A percentile compares a stretch with the other conserved stretches of the same genome.
Conservation (phyloP, 2,113 vertebrate genomes). For the Anguilla rostrata region DNA sequence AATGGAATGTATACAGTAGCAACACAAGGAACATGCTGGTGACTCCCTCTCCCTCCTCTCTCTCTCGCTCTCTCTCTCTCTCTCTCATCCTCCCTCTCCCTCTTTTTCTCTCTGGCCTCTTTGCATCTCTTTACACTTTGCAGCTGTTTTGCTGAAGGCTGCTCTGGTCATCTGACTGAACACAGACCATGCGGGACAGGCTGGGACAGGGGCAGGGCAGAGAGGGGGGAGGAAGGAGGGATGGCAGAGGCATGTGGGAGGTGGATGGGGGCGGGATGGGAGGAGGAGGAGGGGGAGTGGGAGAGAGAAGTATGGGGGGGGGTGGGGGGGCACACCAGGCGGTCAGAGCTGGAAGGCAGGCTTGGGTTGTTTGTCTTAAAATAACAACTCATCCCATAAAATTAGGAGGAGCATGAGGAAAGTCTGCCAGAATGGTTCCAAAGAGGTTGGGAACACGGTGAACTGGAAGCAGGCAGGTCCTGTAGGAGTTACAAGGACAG, state of each 20-base stretch:
- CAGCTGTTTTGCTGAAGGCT: constrained; percentile 4
- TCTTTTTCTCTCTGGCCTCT: neutral
- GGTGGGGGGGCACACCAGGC: neutral
- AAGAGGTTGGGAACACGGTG: neutral
- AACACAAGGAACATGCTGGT: neutral
- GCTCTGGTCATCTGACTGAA: constrained; percentile 2
- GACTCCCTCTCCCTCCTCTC: neutral
- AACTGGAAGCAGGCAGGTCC: neutral
- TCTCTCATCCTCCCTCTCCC: neutral
- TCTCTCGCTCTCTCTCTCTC: neutral
- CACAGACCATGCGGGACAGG: neutral
- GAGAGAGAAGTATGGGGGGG: neutral
- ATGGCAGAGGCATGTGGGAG: neutral
- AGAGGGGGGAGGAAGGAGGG: neutral
- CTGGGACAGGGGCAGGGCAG: neutral
- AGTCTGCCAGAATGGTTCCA: neutral
- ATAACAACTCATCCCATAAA: neutral
- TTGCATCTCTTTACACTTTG: neutral
- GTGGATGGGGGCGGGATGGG: neutral
- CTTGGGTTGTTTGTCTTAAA: neutral
- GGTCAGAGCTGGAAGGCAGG: neutral
- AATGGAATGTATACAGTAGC: neutral
- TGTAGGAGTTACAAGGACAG: neutral
- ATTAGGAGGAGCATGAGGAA: neutral
- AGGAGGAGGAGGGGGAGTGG: neutral